Percentiles rank a stretch among this genome's conserved stretches.
Evolutionary conservation across 2,113 vertebrate genomes (phyloP).

Genomic region (Alaudala cheleensis): DNA sequence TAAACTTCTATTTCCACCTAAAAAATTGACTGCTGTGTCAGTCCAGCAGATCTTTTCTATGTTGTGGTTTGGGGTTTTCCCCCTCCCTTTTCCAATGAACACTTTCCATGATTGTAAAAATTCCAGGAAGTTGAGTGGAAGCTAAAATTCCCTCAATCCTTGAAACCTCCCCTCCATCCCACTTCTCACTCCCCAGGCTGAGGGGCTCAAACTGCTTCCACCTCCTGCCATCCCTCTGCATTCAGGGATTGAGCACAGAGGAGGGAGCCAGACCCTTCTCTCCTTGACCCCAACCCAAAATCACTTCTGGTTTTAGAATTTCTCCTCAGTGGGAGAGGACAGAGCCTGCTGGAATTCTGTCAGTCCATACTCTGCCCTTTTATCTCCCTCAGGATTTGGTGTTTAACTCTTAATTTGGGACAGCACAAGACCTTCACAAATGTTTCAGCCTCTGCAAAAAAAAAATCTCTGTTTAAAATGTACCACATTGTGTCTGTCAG

Average conservation of each 20-base stretch:
- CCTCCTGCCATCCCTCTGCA: background rate
- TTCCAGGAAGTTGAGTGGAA: background rate
- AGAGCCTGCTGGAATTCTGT: accelerated
- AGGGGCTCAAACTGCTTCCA: background rate
- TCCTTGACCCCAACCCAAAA: background rate
- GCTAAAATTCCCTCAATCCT: background rate
- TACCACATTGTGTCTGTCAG: background rate
- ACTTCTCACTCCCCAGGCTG: background rate
- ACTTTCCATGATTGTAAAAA: background rate
- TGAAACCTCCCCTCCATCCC: background rate
- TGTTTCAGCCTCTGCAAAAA: background rate
- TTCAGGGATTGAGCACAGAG: background rate
- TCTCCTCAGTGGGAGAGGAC: accelerated
- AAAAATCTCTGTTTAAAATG: background rate
- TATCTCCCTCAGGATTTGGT: background rate
- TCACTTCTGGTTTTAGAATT: background rate
- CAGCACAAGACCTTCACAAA: background rate
- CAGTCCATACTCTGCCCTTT: background rate
- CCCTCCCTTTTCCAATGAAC: background rate
- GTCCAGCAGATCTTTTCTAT: background rate
- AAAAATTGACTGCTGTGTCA: background rate
- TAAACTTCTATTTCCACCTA: background rate
- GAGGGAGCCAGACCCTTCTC: background rate
- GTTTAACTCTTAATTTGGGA: background rate
- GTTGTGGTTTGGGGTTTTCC: background rate